Evolutionary conservation across 1,140 invertebrate genomes (phyloP).

Genomic region (Tetraneura akinire): DNA sequence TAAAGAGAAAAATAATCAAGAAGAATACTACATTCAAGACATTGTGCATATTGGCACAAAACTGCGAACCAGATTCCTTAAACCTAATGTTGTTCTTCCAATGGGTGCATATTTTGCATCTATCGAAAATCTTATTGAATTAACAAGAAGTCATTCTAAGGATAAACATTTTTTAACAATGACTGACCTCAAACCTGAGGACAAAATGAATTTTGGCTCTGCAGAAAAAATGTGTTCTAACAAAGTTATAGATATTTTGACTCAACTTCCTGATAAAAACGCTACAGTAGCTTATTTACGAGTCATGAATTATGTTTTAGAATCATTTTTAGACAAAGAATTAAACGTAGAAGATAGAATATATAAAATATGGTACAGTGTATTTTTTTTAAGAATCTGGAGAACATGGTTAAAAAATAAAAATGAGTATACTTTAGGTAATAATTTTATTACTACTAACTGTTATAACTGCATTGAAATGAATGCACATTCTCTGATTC

Average conservation of each 20-base stretch:
- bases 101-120: not conserved
- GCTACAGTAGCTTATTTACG: not conserved
- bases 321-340: not conserved
- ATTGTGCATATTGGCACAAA: not conserved
- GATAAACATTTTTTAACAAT: not conserved
- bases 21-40: not conserved
- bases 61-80: not conserved
- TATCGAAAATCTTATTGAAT: not conserved
- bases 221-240: not conserved
- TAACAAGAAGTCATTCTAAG: not conserved
- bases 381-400: constrained; percentile 1
- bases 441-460: not conserved
- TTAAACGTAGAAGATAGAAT: not conserved
- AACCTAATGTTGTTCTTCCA: not conserved
- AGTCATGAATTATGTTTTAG: not conserved
- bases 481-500: not conserved
- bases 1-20: not conserved
- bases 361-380: not conserved
- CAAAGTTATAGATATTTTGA: not conserved
- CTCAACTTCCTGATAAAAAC: not conserved
- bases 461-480: not conserved
- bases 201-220: not conserved
- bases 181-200: not conserved
- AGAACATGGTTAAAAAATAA: not conserved
- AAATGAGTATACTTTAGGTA: not conserved